Conservation (phyloP, 2,113 vertebrate species). For the Procavia capensis region DNA sequence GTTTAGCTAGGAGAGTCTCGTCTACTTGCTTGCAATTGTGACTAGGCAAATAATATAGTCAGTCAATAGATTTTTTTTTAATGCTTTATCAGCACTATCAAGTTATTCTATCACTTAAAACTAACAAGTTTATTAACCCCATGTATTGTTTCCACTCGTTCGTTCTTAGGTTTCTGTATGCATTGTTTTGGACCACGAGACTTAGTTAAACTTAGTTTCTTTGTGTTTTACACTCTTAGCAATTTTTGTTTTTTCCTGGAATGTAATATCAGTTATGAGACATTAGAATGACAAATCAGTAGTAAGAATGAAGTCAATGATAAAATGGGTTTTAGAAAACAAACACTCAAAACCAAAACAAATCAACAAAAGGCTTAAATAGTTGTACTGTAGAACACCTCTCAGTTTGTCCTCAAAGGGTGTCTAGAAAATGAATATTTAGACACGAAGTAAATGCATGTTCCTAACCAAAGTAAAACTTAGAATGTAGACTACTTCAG, state of each 20-base stretch:
- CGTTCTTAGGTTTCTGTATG: neutral
- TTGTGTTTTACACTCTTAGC: neutral
- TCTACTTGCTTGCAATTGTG: slow-evolving; percentile 26
- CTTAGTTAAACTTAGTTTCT: neutral
- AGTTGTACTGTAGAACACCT: neutral
- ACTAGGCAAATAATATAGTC: slow-evolving; percentile 53
- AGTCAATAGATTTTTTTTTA: slow-evolving; percentile 48
- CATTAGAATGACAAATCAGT: slow-evolving; percentile 26
- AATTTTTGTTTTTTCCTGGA: slow-evolving; percentile 35
- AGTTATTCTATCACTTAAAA: neutral
- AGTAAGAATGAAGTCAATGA: neutral
- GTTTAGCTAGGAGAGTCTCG: neutral
- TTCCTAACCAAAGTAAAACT: slow-evolving; percentile 50
- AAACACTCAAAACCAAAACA: neutral
- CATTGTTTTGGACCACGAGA: neutral
- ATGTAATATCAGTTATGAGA: neutral
- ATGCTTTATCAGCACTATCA: slow-evolving; percentile 1
- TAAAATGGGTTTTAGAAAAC: neutral
- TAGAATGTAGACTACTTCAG: neutral
- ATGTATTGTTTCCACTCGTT: neutral
- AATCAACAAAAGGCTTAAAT: neutral
- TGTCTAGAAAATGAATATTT: slow-evolving; percentile 10
- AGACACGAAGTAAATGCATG: neutral
- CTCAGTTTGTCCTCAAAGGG: neutral
- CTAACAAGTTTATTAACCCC: neutral